A percentile compares a stretch with the other conserved stretches of the same genome.
phyloP scores from a whole-genome alignment of 2,888 invertebrate genomes.

The Ornithoptera priamus region DNA sequence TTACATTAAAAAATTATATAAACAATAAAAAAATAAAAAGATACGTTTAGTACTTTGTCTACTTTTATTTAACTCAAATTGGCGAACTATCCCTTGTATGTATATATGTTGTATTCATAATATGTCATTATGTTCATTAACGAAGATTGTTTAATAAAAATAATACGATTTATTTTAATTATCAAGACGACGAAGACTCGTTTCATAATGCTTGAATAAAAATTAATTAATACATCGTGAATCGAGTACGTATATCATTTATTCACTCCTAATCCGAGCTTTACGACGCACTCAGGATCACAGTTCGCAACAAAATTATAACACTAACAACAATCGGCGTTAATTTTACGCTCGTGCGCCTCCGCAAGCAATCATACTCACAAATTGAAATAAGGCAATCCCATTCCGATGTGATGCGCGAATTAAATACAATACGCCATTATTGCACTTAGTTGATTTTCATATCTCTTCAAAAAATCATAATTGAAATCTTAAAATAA shows the following conservation, averaged over 20 bases:
- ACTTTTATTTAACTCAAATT: too few species aligned
- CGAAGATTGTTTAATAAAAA: not conserved
- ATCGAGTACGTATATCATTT: constrained; percentile 38
- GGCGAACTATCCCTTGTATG: too few species aligned
- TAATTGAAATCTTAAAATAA: not conserved
- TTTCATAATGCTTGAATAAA: constrained; percentile 15
- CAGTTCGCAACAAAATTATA: constrained; percentile 51
- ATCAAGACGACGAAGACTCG: not conserved
- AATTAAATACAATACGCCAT: constrained; percentile 15
- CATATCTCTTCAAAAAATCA: not conserved
- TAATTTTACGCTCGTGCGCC: constrained; percentile 75
- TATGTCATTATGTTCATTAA: not conserved
- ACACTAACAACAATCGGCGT: constrained; percentile 67
- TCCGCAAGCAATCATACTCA: constrained; percentile 51
- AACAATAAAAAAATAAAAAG: too few species aligned
- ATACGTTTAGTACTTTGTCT: too few species aligned
- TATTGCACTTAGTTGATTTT: not conserved
- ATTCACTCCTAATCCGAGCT: constrained; percentile 49
- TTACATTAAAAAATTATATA: too few species aligned
- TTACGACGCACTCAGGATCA: constrained; percentile 48
- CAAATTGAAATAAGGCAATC: constrained; percentile 57
- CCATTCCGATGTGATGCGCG: constrained; percentile 18
- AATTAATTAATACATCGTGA: constrained; percentile 26
- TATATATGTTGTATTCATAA: too few species aligned
- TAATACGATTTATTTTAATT: not conserved